Percentiles rank a stretch among this genome's conserved stretches.
Conservation (phyloP, 37 sponge, comb jelly and placozoan species). For the Corticium candelabrum region DNA sequence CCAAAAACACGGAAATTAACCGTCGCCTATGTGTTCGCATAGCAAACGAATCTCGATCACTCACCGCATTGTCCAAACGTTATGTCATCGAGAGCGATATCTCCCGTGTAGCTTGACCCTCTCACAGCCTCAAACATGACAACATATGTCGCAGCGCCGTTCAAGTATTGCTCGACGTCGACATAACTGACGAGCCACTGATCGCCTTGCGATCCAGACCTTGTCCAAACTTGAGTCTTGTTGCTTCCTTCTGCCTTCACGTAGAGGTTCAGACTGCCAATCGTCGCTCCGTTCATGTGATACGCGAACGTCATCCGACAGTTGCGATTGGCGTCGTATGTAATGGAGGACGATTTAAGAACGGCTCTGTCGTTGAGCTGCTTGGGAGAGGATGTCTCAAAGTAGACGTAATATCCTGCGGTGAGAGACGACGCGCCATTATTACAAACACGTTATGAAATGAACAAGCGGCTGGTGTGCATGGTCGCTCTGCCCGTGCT, state of each 20-base stretch:
- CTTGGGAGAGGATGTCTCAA: neutral
- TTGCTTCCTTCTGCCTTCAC: neutral
- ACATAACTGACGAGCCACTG: neutral
- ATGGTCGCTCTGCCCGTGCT: too few relatives aligned
- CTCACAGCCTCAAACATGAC: neutral
- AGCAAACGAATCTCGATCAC: neutral
- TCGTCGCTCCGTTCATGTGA: conserved; percentile 38
- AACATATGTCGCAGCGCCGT: neutral
- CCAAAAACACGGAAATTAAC: too few relatives aligned
- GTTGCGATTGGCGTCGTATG: neutral
- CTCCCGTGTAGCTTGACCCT: conserved; percentile 2
- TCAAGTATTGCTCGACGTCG: neutral
- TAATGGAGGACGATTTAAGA: neutral
- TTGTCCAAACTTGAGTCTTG: neutral
- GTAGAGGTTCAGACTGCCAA: conserved; percentile 12
- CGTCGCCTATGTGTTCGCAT: too few relatives aligned
- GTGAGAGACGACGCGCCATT: too few relatives aligned
- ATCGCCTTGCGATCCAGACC: neutral
- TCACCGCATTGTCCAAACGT: neutral
- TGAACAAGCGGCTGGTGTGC: too few relatives aligned
- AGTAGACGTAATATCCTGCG: neutral
- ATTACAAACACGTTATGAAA: too few relatives aligned
- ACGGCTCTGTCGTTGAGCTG: neutral
- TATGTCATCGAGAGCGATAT: conserved; percentile 15
- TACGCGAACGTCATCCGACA: conserved; percentile 28